These are phyloP conservation scores for Parasteatoda lunata DNA, from an alignment of 2,888 invertebrate species.

Conservation along the genomic window DNA sequence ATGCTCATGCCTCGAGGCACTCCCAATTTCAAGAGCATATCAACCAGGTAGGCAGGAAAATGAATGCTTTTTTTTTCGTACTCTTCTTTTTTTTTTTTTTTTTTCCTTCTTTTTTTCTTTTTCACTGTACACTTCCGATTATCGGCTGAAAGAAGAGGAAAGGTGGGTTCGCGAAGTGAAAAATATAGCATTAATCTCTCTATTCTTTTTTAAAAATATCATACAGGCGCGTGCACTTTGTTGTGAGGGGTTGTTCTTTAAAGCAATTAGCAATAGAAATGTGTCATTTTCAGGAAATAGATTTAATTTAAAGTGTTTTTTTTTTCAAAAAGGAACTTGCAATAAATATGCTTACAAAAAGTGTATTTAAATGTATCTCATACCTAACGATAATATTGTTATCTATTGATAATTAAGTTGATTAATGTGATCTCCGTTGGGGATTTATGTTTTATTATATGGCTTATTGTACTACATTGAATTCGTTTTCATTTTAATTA, in stretches of 20 bases:
- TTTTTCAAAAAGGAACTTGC: too few relatives aligned
- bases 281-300: too few relatives aligned
- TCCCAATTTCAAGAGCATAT: slow-evolving; percentile 30
- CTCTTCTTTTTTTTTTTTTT: slow-evolving; percentile 40
- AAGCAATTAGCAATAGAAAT: neutral
- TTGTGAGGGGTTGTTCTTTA: slow-evolving; percentile 9
- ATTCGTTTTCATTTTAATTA: too few relatives aligned
- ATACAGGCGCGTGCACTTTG: slow-evolving; percentile 18
- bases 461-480: too few relatives aligned
- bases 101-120: neutral
- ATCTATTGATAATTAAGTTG: too few relatives aligned
- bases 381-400: too few relatives aligned
- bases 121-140: slow-evolving; percentile 23
- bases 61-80: slow-evolving; percentile 20
- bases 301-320: too few relatives aligned
- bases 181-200: neutral
- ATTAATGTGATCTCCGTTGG: too few relatives aligned
- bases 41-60: slow-evolving; percentile 41
- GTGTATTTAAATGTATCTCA: too few relatives aligned
- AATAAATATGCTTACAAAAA: too few relatives aligned
- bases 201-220: neutral
- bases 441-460: too few relatives aligned
- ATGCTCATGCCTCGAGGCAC: slow-evolving; percentile 18
- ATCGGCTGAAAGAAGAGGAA: slow-evolving; percentile 27
- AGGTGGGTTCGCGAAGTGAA: slow-evolving; percentile 32